Percentiles rank a stretch among this genome's conserved stretches.
Evolutionary conservation across 2,113 vertebrate genomes (phyloP).

Genomic region (Gymnarchus niloticus): DNA sequence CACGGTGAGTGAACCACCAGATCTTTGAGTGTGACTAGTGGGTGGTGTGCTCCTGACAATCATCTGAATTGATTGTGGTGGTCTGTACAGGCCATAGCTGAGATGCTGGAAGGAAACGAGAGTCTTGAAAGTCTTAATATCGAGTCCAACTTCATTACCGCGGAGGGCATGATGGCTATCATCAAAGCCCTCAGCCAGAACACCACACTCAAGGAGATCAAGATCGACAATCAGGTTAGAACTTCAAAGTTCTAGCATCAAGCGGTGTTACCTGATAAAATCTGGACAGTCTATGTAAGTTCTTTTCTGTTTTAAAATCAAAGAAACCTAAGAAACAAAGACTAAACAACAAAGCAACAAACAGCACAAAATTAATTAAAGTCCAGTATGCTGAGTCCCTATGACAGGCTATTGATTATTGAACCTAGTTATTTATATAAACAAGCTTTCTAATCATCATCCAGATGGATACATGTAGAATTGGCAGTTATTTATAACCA

Average conservation of each 20-base stretch:
- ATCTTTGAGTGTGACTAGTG: not conserved
- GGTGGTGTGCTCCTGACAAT: not conserved
- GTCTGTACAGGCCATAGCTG: conserved; percentile 71
- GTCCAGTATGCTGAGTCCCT: not conserved
- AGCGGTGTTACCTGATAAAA: not conserved
- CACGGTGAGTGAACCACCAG: conserved; percentile 61
- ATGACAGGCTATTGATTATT: not conserved
- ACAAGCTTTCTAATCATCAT: too few species aligned
- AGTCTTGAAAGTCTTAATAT: conserved; percentile 85
- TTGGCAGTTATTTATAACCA: not conserved
- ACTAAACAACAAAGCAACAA: not conserved
- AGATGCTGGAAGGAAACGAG: conserved; percentile 85
- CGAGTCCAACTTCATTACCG: conserved; percentile 94
- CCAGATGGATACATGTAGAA: too few species aligned
- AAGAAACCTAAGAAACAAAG: not conserved
- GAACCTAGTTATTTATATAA: not conserved
- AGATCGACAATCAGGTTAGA: conserved; percentile 87
- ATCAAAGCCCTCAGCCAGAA: conserved; percentile 74
- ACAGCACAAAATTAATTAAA: not conserved
- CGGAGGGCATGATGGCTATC: conserved; percentile 78
- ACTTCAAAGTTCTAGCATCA: not conserved
- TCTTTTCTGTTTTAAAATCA: not conserved
- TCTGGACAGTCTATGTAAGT: not conserved
- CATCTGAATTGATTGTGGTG: not conserved
- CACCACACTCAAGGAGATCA: conserved; percentile 71